Conservation (phyloP, 35 echinoderm and acorn worm genomes). For the Ophioderma brevispina region DNA sequence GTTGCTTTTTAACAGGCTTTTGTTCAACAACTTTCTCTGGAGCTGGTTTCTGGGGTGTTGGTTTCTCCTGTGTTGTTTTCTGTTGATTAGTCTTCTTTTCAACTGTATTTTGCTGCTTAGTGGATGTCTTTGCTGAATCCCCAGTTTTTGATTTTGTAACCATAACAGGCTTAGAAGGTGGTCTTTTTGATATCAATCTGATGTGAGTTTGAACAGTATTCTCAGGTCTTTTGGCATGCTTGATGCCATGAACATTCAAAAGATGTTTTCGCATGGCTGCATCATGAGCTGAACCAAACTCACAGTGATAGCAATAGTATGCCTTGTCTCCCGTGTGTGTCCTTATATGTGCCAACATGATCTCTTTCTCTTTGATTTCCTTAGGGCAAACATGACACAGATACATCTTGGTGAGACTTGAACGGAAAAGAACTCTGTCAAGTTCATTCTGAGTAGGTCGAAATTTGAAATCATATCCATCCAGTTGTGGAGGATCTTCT, state of each 20-base stretch:
- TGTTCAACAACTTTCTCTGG: background rate
- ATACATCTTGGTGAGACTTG: background rate
- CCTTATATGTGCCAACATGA: background rate
- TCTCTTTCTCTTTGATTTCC: background rate
- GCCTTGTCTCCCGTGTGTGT: background rate
- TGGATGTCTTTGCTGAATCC: background rate
- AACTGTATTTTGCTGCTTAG: background rate
- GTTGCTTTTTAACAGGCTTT: background rate
- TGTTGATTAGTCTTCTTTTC: background rate
- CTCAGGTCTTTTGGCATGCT: background rate
- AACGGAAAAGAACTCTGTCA: background rate
- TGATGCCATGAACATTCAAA: background rate
- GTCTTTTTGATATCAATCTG: background rate
- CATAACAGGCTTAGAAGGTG: background rate
- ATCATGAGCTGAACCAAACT: background rate
- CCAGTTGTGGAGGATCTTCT: background rate
- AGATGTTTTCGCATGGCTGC: constrained; percentile 3
- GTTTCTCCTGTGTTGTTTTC: background rate
- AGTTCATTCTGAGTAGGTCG: background rate
- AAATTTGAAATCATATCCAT: background rate
- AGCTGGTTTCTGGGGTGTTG: background rate
- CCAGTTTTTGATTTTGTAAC: background rate
- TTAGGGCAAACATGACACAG: background rate
- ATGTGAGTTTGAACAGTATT: background rate
- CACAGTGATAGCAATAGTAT: background rate